Conservation (phyloP, 1,140 invertebrate genomes). For the Nasonia giraulti region DNA sequence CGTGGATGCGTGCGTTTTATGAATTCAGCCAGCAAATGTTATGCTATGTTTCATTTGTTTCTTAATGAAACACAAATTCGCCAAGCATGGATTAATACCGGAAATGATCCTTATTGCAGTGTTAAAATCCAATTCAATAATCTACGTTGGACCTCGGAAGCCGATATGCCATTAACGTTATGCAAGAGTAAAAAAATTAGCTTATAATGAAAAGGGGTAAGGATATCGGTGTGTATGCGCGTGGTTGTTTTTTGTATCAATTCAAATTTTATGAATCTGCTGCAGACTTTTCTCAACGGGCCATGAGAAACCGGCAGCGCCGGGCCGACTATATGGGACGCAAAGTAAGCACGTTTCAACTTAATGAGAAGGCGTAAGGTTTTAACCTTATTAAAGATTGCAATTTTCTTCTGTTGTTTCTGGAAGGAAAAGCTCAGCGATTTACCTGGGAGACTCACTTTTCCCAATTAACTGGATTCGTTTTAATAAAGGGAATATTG, state of each 20-base stretch:
- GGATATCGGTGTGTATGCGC: neutral
- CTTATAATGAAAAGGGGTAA: neutral
- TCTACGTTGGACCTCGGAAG: no score
- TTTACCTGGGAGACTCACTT: slow-evolving; percentile 7
- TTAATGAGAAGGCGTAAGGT: slow-evolving; percentile 40
- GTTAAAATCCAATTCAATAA: no score
- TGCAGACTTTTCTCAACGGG: neutral
- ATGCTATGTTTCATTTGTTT: no score
- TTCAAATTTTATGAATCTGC: slow-evolving; percentile 26
- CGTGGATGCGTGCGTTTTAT: neutral
- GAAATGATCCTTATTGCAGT: no score
- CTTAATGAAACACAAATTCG: no score
- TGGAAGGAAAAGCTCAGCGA: slow-evolving; percentile 14
- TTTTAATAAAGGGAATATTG: neutral
- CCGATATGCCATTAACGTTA: no score
- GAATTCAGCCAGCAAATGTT: no score
- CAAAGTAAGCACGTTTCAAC: slow-evolving; percentile 29
- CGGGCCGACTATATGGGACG: neutral
- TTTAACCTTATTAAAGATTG: slow-evolving; percentile 41
- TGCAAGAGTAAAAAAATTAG: no score
- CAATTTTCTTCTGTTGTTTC: slow-evolving; percentile 27
- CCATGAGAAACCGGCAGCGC: neutral
- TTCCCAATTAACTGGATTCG: neutral
- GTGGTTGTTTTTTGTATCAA: slow-evolving; percentile 18
- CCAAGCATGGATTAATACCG: no score